Conservation (phyloP, 1,140 invertebrate species). For the Drosophila carrolli region DNA sequence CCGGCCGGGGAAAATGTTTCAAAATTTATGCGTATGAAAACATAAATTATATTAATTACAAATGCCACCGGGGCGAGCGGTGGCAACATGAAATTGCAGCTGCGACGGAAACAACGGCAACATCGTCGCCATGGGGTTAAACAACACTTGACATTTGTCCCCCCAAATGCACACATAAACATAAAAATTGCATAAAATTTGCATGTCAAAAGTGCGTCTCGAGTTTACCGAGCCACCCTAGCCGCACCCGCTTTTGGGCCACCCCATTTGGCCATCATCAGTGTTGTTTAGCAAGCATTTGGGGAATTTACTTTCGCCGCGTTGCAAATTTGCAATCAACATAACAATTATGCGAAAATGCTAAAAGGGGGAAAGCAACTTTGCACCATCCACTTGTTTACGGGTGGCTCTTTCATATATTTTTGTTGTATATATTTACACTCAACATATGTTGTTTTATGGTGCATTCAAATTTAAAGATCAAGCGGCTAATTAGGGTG, state of each 20-base stretch:
- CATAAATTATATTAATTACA: conserved; percentile 80
- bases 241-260: background rate
- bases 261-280: conserved; percentile 35
- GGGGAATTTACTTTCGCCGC: conserved; percentile 52
- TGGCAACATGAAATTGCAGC: conserved; percentile 43
- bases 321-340: conserved; percentile 76
- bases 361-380: background rate
- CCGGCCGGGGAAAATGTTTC: conserved; percentile 40
- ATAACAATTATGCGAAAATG: conserved; percentile 71
- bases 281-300: conserved; percentile 51
- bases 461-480: conserved; percentile 67
- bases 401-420: background rate
- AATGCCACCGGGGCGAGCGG: conserved; percentile 28
- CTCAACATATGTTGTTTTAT: conserved; percentile 35
- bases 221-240: conserved; percentile 16
- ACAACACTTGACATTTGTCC: conserved; percentile 25
- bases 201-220: conserved; percentile 81
- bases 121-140: conserved; percentile 35
- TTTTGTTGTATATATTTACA: conserved; percentile 5
- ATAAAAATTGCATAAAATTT: conserved; percentile 76
- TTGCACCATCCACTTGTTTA: conserved; percentile 17
- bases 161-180: conserved; percentile 12
- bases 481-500: conserved; percentile 67
- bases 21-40: conserved; percentile 79
- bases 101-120: conserved; percentile 18